phyloP scores from a whole-genome alignment of 2,797 vertebrate species.

The Acanthis flammea region DNA sequence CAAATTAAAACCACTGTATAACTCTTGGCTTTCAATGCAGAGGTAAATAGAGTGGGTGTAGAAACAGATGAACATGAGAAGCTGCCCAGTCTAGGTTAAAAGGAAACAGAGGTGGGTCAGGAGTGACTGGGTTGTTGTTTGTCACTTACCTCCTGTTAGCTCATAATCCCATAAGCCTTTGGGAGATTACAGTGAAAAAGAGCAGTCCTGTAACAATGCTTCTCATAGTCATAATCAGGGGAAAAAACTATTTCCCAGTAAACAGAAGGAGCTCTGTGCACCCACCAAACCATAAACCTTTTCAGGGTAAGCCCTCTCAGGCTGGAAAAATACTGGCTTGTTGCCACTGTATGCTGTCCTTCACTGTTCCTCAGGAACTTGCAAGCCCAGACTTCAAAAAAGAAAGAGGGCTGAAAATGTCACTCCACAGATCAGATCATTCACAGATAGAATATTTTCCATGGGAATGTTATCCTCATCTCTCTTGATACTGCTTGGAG shows the following conservation, averaged over 20 bases:
- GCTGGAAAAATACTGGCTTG: background rate
- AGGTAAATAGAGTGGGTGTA: background rate
- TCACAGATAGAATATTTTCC: background rate
- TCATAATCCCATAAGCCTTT: background rate
- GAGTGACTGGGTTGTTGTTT: background rate
- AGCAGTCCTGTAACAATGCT: background rate
- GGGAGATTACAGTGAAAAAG: background rate
- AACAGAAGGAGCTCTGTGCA: background rate
- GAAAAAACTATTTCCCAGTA: background rate
- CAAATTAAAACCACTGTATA: background rate
- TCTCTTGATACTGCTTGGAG: background rate
- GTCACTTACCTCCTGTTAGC: background rate
- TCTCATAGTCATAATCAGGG: background rate
- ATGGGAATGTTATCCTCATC: background rate
- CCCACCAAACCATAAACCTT: background rate
- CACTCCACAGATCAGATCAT: background rate
- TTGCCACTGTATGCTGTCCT: background rate
- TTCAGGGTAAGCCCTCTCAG: background rate
- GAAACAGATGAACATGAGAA: background rate
- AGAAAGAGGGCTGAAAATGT: background rate
- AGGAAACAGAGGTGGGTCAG: background rate
- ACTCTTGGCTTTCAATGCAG: background rate
- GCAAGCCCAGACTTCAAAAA: background rate
- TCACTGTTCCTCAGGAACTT: background rate
- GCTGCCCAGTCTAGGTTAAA: background rate